Base-by-base conservation (phyloP, 2,113 vertebrate species). In the Litocranius walleri region DNA sequence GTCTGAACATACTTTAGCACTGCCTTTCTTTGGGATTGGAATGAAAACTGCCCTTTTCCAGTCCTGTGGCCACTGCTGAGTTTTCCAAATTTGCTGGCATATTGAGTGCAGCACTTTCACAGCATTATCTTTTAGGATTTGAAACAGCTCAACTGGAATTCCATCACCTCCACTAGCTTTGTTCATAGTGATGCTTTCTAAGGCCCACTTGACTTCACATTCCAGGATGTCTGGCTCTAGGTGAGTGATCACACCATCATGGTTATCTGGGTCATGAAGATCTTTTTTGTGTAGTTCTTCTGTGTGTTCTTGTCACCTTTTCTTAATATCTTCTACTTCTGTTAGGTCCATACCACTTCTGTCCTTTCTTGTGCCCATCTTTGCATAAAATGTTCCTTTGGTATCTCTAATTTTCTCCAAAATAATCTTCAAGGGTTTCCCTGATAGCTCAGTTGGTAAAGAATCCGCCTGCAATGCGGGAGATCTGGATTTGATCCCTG, bases 381-480 rank as follows among this genome's bases (percentile, higher is more conserved):
- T 71, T 71, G 67, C n/a, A 23, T 36, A 16, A 71, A 36, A 71
- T 71, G 1, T 71, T 71, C 19, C n/a, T 36, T 71, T 71, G 67
- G n/a, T 71, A 23, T 2, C 9, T 71, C 67, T 23, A 36, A 71
- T 71, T 36, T 71, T 36, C 67, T 71, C 21, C 67, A 36, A 71
- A 36, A 71, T 71, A 71, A 71, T 71, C 19, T 71, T 36, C 67
- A 71, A 71, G 9, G 64, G 19, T n/a, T 36, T 71, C 67, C 67
- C 67, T 71, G n/a, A 36, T 71, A 71, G 67, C n/a, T 36, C 67
- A 71, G 67, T 71, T 71, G 67, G 67, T 71, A 71, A 71, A 71
- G 19, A 71, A 71, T 71, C n/a, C 0, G 0, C 67, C 19, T 36
- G 19, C n/a, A 71, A 40, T 1, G 19, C 0, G 10, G n/a, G n/a